A percentile compares a stretch with the other conserved stretches of the same genome.
These are phyloP conservation scores for Desmodus rotundus DNA, from an alignment of 2,113 vertebrate species.

Conservation along the genomic window DNA sequence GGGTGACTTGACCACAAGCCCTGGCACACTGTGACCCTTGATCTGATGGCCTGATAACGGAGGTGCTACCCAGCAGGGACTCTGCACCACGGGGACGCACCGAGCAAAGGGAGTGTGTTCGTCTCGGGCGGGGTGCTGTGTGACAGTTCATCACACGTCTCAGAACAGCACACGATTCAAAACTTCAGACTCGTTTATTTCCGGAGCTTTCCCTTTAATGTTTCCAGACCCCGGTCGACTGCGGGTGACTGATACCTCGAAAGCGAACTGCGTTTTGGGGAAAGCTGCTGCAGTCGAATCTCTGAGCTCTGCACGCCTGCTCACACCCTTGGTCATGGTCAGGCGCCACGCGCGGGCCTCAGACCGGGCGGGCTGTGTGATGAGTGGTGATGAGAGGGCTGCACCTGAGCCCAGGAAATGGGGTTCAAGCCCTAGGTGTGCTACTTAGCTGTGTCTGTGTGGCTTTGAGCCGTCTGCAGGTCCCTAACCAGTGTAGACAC, in stretches of 20 bases:
- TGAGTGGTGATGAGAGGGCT: fast-evolving
- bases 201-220: background rate
- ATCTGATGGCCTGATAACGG: background rate
- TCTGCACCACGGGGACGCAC: fast-evolving
- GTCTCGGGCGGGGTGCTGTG: background rate
- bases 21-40: background rate
- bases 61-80: background rate
- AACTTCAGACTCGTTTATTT: background rate
- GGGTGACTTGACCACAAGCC: background rate
- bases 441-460: fast-evolving
- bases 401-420: background rate
- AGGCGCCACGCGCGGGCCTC: fast-evolving
- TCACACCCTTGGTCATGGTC: fast-evolving
- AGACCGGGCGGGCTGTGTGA: fast-evolving
- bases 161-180: background rate
- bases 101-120: too few species aligned
- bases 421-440: fast-evolving
- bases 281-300: background rate
- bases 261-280: background rate
- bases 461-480: fast-evolving
- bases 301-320: fast-evolving
- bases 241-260: background rate
- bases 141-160: too few species aligned
- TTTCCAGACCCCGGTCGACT: background rate
- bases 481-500: fast-evolving